Evolutionary conservation across 2,888 invertebrate species (phyloP), one percentile per base, ranked within the genome.

Genomic region (Noctua comes): DNA sequence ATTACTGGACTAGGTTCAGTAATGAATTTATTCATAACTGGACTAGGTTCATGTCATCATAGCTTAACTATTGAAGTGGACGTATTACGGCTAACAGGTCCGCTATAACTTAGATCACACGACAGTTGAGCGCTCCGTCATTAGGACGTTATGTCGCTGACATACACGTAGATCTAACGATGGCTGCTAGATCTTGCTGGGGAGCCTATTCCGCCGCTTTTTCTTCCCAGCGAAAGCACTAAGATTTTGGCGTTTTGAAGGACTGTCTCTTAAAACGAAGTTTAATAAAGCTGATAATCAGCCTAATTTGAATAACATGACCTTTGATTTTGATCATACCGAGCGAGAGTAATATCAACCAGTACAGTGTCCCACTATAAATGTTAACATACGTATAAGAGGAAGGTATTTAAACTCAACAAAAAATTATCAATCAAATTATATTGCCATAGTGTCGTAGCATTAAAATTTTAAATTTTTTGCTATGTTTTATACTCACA

Each of bases 101-200:
- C 62, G 62, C 54, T 48, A 62, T 86, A 74, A 81, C 85, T 81
- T 80, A 80, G 78, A 73, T 77, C 85, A 89, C 84, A 75, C 76
- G 83, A 83, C 82, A 72, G 77, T 73, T 68, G 84, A 88, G 89
- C 83, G 83, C 87, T 85, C 73, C 72, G 84, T 88, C 87, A 90
- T 88, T 86, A 88, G 70, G 69, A 80, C 66, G 85, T 86, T 86
- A 86, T 82, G 79, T 88, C 82, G 73, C 72, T 80, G 43, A 76
- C 66, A 57, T 73, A 68, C 27, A 68, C 88, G 46, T 11, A 46
- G 89, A 86, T 48, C 31, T 78, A 64, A n/a, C 57, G 16, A 18
- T 46, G 16, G 0, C 21, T 43, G 36, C 76, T 82, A 64, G 88
- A 89, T 68, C 18, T 40, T 27, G 11, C 62, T 64, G 4, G 18